phyloP scores from a whole-genome alignment of 2,888 invertebrate species.

The Eustalomyia histrio region DNA sequence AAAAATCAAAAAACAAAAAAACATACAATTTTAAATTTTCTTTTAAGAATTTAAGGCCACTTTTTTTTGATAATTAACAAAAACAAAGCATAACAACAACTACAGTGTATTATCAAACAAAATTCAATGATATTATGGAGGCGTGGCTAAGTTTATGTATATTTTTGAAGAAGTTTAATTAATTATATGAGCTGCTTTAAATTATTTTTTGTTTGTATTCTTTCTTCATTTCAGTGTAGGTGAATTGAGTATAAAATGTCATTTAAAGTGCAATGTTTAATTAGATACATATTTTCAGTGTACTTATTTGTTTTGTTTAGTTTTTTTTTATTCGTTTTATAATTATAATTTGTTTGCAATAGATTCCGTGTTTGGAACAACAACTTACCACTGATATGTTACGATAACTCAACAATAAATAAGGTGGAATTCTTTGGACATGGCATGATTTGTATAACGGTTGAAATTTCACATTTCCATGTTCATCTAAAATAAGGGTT shows the following conservation, averaged over 20 bases:
- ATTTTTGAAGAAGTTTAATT: slow-evolving; percentile 8
- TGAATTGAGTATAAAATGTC: background rate
- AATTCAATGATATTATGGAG: slow-evolving; percentile 29
- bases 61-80: slow-evolving; percentile 20
- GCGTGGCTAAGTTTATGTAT: slow-evolving; percentile 5
- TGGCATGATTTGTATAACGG: slow-evolving; percentile 88
- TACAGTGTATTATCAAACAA: slow-evolving; percentile 18
- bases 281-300: slow-evolving; percentile 1
- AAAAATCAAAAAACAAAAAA: slow-evolving; percentile 55
- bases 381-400: slow-evolving; percentile 87
- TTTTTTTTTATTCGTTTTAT: background rate
- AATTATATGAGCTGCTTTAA: slow-evolving; percentile 32
- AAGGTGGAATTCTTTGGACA: slow-evolving; percentile 85
- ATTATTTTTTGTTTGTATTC: slow-evolving; percentile 3
- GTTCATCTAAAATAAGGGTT: slow-evolving; percentile 81
- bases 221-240: background rate
- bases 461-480: slow-evolving; percentile 83
- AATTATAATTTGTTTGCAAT: slow-evolving; percentile 25
- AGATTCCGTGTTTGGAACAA: slow-evolving; percentile 38
- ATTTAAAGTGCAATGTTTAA: background rate
- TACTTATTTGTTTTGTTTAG: background rate
- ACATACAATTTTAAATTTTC: slow-evolving; percentile 52
- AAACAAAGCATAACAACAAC: slow-evolving; percentile 7
- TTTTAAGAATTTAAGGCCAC: slow-evolving; percentile 45
- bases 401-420: slow-evolving; percentile 86